Evolutionary conservation across 2,113 vertebrate genomes (phyloP), one percentile per base, ranked within the genome.

Genomic region (Anarrhichthys ocellatus): DNA sequence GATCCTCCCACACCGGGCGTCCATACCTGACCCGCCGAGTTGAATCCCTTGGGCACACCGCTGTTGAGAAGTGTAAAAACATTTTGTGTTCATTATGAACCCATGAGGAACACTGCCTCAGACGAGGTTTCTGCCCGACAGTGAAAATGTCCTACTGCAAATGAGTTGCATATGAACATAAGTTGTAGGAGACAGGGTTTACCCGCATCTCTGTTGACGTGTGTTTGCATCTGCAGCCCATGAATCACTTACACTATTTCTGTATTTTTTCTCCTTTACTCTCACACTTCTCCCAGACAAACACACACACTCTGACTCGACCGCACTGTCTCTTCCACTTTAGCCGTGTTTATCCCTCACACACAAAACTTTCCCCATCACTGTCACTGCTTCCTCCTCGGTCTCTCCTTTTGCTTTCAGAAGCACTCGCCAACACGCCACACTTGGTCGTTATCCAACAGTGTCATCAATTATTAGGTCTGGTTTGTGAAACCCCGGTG

Each of bases 401-500:
- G 20, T 29, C 2, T 52, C 22, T 52, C 24, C 46, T 11, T 42
- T 58, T 5, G 5, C 81, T 63, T 24, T 54, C 27, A 56, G 36
- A 75, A 9, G 11, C 46, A 22, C 65, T 66, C 4, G 18, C 71
- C 76, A 61, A 75, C 76, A 67, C 14, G 46, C 62, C 52, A 9
- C 56, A 15, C 72, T 79, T 81, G 73, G 91, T 89, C 48, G 24
- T 89, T 83, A 84, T 89, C 82, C 82, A 83, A 58, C 72, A 22
- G 67, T 46, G 54, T 86, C 85, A 92, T 92, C 84, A 89, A 92
- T 92, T 90, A 92, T 90, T 92, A 80, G 90, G 65, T 80, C 73
- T 80, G 83, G 1, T 89, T 87, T 84, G 87, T 83, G 88, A 93
- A 90, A 94, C 76, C 68, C 56, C 24, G 4, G 80, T 89, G 88